These are phyloP conservation scores for Torymus texanus DNA, from an alignment of 2,888 invertebrate species.

Conservation along the genomic window DNA sequence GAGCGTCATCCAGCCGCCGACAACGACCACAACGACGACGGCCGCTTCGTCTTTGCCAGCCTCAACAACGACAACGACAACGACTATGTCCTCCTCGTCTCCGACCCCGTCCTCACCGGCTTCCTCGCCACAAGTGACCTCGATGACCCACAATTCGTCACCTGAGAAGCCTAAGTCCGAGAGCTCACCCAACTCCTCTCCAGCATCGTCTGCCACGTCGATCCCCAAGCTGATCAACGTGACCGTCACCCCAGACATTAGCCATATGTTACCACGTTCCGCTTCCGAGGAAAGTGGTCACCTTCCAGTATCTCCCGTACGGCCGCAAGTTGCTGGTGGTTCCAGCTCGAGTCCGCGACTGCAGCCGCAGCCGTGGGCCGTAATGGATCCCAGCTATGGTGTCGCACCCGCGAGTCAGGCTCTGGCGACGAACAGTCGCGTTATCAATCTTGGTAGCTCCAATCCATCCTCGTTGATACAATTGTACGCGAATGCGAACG, in stretches of 20 bases:
- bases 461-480: slow-evolving; percentile 68
- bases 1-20: slow-evolving; percentile 77
- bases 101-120: neutral
- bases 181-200: no score
- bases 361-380: slow-evolving; percentile 51
- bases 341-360: slow-evolving; percentile 2
- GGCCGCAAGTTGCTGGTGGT: slow-evolving; percentile 5
- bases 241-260: slow-evolving; percentile 76
- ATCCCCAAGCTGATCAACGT: slow-evolving; percentile 74
- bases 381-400: slow-evolving; percentile 41
- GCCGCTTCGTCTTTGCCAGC: slow-evolving; percentile 58
- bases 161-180: no score
- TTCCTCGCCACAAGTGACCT: no score
- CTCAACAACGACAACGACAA: slow-evolving; percentile 69
- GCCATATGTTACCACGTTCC: slow-evolving; percentile 72
- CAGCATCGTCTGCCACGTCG: no score
- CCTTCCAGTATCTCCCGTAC: slow-evolving; percentile 28
- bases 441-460: slow-evolving; percentile 70
- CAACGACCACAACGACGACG: slow-evolving; percentile 71
- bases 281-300: slow-evolving; percentile 62
- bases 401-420: slow-evolving; percentile 48
- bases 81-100: slow-evolving; percentile 52
- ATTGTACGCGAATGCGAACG: slow-evolving; percentile 68
- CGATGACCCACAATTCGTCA: no score
- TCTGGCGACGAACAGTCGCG: slow-evolving; percentile 62